Base-by-base conservation (phyloP, 2,797 vertebrate species). In the Falco cherrug region DNA sequence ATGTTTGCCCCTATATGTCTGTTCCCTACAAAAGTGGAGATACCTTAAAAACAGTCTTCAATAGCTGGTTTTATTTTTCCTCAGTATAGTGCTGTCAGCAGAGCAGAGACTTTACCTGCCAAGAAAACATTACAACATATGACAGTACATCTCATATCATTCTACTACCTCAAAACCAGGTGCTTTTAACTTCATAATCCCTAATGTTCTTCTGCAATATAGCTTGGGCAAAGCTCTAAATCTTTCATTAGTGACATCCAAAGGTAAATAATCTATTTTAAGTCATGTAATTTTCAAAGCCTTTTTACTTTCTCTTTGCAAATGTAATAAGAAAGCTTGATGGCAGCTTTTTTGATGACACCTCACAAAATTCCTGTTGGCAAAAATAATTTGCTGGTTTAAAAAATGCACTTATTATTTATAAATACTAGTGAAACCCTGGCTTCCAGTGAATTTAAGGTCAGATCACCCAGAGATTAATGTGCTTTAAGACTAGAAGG, bases 261-360 rank as follows among this genome's bases (percentile, higher is more conserved):
- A 82, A 90, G 84, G 74, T 94, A 97, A 95, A 95, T 64, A 80
- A 74, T 50, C n/a, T 73, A 6, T 68, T 87, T 13, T 28, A 84
- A 91, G 71, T 56, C 0, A 70, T 64, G 64, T 35, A 43, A 76
- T 82, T 93, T 90, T 79, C 31, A 80, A 84, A 82, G 28, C 10
- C 35, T 63, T 67, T 73, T 76, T 84, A 67, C n/a, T 86, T 95
- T 90, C 56, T 84, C 48, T 87, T 88, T 70, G 37, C 19, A 73
- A 80, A 60, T 70, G 33, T 77, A 63, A 24, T 78, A 82, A 81
- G 33, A 85, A 69, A 71, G 3, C 12, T 77, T 41, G 10, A 70
- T 61, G 29, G 37, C 16, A 67, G 22, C 9, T 84, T 94, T 91
- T 82, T 64, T 15, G 47, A 39, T 79, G 64, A 69, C 25, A 48